Conservation (phyloP, 1,140 invertebrate species). For the Artemia franciscana region DNA sequence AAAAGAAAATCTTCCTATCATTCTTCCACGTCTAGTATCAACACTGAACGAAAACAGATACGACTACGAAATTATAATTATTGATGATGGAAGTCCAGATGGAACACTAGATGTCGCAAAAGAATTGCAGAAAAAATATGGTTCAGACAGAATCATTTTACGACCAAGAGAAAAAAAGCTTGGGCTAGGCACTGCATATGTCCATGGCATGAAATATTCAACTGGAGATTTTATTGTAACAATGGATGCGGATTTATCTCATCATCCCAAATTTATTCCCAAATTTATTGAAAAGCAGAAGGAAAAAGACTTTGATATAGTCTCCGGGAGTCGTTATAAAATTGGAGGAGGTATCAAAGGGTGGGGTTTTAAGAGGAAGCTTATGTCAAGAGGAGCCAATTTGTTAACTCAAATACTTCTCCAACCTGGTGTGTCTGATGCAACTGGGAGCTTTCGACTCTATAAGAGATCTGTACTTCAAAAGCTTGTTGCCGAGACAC, state of each 20-base stretch:
- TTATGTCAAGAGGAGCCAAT: conserved; percentile 70
- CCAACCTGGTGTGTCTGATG: conserved; percentile 75
- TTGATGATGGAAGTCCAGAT: conserved; percentile 97
- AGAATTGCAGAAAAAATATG: conserved; percentile 76
- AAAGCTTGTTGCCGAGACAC: conserved; percentile 59
- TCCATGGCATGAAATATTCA: conserved; percentile 89
- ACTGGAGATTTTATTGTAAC: conserved; percentile 93
- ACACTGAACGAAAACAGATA: no score
- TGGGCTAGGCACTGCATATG: conserved; percentile 89
- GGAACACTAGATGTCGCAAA: conserved; percentile 83
- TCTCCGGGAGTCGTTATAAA: conserved; percentile 73
- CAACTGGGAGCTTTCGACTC: conserved; percentile 93
- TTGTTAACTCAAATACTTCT: conserved; percentile 80
- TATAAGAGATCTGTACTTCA: conserved; percentile 77
- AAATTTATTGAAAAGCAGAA: conserved; percentile 71
- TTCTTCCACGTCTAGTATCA: no score
- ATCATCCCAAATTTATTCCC: conserved; percentile 98
- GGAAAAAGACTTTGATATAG: conserved; percentile 59
- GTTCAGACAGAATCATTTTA: conserved; percentile 62
- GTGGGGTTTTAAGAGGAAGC: conserved; percentile 92
- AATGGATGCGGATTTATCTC: conserved; percentile 98
- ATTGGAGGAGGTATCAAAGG: conserved; percentile 79
- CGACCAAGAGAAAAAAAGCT: conserved; percentile 76
- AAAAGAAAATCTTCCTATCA: no score
- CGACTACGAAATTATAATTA: conserved; percentile 85